Conservation (phyloP, 2,113 vertebrate genomes). For the Chiloscyllium plagiosum region DNA sequence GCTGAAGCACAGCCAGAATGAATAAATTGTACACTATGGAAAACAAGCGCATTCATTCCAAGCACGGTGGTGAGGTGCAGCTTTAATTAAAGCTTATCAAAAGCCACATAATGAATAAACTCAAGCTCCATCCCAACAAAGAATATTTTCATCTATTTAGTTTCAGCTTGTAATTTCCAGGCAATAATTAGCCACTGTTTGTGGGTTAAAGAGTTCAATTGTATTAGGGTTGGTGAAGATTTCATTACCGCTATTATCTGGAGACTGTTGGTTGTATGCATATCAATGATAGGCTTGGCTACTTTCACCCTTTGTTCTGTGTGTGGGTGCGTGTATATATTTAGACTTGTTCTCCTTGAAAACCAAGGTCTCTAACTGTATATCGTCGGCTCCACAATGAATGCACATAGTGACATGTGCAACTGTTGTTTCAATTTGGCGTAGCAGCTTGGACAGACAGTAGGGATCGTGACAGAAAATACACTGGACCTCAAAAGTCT, state of each 20-base stretch:
- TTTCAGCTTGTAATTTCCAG: slow-evolving; percentile 64
- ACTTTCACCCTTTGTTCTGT: slow-evolving; percentile 10
- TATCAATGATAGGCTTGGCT: slow-evolving; percentile 31
- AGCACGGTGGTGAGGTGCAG: slow-evolving; percentile 78
- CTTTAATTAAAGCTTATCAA: slow-evolving; percentile 97
- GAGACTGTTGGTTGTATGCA: slow-evolving; percentile 47
- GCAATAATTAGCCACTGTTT: slow-evolving; percentile 71
- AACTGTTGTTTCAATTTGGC: slow-evolving; percentile 66
- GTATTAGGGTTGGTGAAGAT: slow-evolving; percentile 75
- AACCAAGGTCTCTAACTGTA: slow-evolving; percentile 44
- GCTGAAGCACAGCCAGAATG: slow-evolving; percentile 79
- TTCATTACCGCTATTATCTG: slow-evolving; percentile 76
- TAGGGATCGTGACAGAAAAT: slow-evolving; percentile 59
- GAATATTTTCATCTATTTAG: slow-evolving; percentile 76
- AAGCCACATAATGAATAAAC: slow-evolving; percentile 86
- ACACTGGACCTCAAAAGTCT: slow-evolving; percentile 57
- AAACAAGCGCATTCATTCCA: slow-evolving; percentile 89
- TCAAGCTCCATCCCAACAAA: slow-evolving; percentile 68
- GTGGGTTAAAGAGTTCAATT: slow-evolving; percentile 58
- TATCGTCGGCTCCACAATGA: slow-evolving; percentile 42
- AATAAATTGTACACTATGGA: slow-evolving; percentile 84
- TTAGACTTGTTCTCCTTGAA: slow-evolving; percentile 49
- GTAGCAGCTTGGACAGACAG: slow-evolving; percentile 59
- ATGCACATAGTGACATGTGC: slow-evolving; percentile 54
- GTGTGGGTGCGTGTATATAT: slow-evolving; percentile 43